Base-by-base conservation (phyloP, 2,113 vertebrate genomes). In the Gallinago undulata region DNA sequence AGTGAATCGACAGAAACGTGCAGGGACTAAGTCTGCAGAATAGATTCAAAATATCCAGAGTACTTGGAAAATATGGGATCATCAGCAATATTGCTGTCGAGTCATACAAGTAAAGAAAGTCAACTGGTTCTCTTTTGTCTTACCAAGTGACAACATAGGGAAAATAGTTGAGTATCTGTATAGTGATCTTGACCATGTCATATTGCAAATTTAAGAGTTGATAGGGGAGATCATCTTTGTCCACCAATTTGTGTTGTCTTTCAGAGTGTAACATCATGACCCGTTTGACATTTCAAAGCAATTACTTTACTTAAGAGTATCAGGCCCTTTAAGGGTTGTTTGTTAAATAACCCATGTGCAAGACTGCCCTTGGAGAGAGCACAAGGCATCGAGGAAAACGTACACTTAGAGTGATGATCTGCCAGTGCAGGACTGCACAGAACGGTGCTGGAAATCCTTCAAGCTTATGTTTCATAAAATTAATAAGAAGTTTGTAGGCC, bases 11-110 rank as follows among this genome's bases (percentile, higher is more conserved):
- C 24, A 90, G 68, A 53, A 84, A 92, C 73, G n/a, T 45, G 62
- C 57, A 59, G 63, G 89, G 76, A 87, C 10, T 5, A 53, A 37
- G 11, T 25, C 59, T 96, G 64, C 21, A 97, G 95, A 94, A 70
- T 37, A 93, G 72, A 89, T 60, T 90, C 41, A 53, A 60, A 82
- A 41, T 35, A 84, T 25, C 75, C 63, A 17, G 47, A 94, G 66
- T 66, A 48, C 92, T 96, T 97, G 83, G 33, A 94, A 96, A 97
- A 92, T 62, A 94, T 11, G 10, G 69, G 82, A 77, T 97, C 90
- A 86, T 82, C 89, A 93, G 39, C 74, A 93, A 8, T 51, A 94
- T 28, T 90, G 53, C 77, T 96, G 93, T 96, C 79, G 92, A 78
- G 64, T 22, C 31, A 56, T 41, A 48, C 39, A 81, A 88, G 59